Evolutionary conservation across 53 echinoderm and acorn worm genomes (phyloP), one percentile per base, ranked within the genome.

Genomic region (Stichopus horrens): DNA sequence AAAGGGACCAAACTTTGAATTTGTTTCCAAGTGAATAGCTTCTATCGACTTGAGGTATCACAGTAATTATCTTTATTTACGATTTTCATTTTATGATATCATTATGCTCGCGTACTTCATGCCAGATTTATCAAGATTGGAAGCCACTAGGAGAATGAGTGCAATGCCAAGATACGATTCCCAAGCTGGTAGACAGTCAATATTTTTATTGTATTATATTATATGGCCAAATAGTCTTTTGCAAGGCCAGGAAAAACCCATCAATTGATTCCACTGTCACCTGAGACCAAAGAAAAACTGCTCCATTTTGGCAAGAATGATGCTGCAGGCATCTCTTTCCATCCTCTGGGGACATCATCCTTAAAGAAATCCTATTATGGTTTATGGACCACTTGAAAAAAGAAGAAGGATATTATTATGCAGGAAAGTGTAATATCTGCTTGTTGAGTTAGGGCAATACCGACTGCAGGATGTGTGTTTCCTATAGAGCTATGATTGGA

Each of bases 251-350:
- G n/a, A 20, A 51, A 58, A 81, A 58, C 81, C 37, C 21, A 53
- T 57, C 57, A 58, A 81, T 81, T 81, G 81, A 81, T 81, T 81
- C 81, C 21, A 18, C 81, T 81, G 81, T 57, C 81, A 81, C 57
- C 81, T 81, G 81, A 81, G 81, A 81, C 81, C 81, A 81, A 81
- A 81, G 81, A 81, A 56, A 81, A 81, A 81, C 81, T 81, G 81
- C 81, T 81, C 81, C 81, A 81, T 81, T 81, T 81, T 57, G 22
- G 57, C 56, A 81, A 58, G 81, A 58, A 81, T 81, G 81, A 81
- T 81, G 81, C 81, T 81, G 81, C 81, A 81, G 81, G 81, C 81
- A 81, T 81, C 81, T 56, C 20, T 81, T 8, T 37, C 23, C 7
- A 52, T 56, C n/a, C 81, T 58, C 81, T 23, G 56, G 81, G 81